Conservation (phyloP, 1,140 invertebrate species). For the Trialeurodes vaporariorum region DNA sequence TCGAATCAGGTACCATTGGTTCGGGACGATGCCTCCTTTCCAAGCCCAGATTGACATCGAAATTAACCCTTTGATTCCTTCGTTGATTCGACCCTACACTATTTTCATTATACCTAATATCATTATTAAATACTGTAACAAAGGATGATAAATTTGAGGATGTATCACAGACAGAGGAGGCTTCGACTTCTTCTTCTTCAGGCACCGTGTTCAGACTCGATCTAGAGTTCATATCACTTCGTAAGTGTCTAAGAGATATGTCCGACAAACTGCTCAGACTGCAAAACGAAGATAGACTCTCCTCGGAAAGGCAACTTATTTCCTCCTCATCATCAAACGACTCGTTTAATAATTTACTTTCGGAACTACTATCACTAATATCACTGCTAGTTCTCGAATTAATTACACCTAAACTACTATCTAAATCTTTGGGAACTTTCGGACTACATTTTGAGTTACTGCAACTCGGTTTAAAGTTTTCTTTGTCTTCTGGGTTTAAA, state of each 20-base stretch:
- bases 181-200: slow-evolving; percentile 47
- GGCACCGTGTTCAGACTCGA: slow-evolving; percentile 41
- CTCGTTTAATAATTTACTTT: not conserved
- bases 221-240: not conserved
- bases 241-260: not conserved
- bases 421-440: not conserved
- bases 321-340: not conserved
- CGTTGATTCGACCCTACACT: not conserved
- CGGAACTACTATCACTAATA: not conserved
- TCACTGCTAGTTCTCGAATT: not conserved
- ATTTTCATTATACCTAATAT: not conserved
- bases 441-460: not conserved
- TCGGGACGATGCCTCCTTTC: not conserved
- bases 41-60: not conserved
- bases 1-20: not conserved
- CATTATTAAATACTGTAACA: not conserved
- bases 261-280: no score
- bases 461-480: not conserved
- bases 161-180: slow-evolving; percentile 24
- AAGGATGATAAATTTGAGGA: not conserved
- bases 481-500: not conserved
- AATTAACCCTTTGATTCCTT: not conserved
- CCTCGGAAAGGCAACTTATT: not conserved
- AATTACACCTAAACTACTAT: not conserved
- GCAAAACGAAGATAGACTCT: not conserved